Conservation (phyloP, 2,888 invertebrate genomes). For the Apamea epomidion region DNA sequence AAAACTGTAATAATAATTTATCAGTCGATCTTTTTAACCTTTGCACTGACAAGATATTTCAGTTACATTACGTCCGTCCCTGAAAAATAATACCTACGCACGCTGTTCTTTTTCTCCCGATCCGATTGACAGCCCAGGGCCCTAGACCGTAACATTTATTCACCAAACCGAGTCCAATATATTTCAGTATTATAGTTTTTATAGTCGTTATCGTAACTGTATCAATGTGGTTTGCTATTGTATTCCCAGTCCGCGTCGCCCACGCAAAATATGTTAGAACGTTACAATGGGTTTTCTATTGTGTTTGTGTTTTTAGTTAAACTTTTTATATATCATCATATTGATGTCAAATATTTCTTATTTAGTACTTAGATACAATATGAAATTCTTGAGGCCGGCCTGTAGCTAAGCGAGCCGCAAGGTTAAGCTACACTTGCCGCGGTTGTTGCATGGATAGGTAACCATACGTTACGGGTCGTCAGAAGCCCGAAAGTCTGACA, state of each 20-base stretch:
- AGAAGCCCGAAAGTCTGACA: neutral
- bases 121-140: constrained; percentile 9
- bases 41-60: constrained; percentile 14
- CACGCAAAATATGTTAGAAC: constrained; percentile 4
- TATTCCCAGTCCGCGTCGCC: neutral
- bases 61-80: neutral
- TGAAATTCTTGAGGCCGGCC: neutral
- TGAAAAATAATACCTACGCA: neutral
- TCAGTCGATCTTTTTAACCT: neutral
- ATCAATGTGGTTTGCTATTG: constrained; percentile 3
- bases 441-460: neutral
- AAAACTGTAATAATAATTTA: neutral
- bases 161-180: neutral
- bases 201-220: constrained; percentile 4
- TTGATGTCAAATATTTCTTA: neutral
- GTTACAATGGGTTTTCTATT: constrained; percentile 14
- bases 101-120: constrained; percentile 9
- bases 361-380: neutral
- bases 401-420: neutral
- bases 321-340: neutral
- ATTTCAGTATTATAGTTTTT: neutral
- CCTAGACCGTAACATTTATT: neutral
- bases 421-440: neutral
- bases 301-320: constrained; percentile 4
- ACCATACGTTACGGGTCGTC: neutral